These are phyloP conservation scores for Numida meleagris DNA, from an alignment of 2,113 vertebrate species.

Conservation along the genomic window DNA sequence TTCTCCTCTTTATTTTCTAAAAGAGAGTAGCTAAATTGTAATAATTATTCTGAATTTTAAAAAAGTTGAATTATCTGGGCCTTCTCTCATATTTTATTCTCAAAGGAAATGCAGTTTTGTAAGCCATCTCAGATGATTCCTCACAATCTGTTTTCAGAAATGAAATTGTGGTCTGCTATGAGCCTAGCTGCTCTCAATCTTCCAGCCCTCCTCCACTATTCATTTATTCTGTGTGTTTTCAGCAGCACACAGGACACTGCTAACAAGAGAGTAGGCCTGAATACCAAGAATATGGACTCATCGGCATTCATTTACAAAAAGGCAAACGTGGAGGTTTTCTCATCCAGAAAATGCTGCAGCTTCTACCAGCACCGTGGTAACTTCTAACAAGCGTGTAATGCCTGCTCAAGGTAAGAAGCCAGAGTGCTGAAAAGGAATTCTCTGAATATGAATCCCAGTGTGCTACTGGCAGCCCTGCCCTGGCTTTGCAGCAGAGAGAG, in stretches of 20 bases:
- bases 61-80: not conserved
- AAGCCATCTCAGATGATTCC: not conserved
- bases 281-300: not conserved
- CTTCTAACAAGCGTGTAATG: not conserved
- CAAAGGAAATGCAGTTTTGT: not conserved
- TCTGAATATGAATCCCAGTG: accelerated
- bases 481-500: not conserved
- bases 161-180: not conserved
- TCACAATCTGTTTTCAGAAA: not conserved
- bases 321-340: not conserved
- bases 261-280: not conserved
- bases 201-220: not conserved
- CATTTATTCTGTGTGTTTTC: not conserved
- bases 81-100: not conserved
- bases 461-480: not conserved
- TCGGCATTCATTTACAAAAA: not conserved
- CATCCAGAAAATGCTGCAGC: slow-evolving; percentile 43
- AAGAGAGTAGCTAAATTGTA: not conserved
- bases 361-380: not conserved
- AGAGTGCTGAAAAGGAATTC: not conserved
- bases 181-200: not conserved
- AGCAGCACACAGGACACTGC: not conserved
- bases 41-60: not conserved
- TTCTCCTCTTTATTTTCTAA: not conserved
- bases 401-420: not conserved